These are phyloP conservation scores for Hypselothyrea guttata DNA, from an alignment of 2,888 invertebrate genomes.

Conservation along the genomic window DNA sequence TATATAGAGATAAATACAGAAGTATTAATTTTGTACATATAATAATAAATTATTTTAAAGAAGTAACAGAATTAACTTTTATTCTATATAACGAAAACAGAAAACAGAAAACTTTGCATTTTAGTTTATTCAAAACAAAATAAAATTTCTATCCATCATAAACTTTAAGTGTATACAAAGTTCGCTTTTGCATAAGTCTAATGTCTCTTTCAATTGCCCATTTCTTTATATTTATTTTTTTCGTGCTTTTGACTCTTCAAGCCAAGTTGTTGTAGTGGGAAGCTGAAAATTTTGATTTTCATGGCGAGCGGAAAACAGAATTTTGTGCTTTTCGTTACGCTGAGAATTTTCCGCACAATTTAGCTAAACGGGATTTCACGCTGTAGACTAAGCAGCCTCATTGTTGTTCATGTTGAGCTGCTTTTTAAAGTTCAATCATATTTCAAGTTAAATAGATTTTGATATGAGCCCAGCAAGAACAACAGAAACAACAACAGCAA, in stretches of 20 bases:
- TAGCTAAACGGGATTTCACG: conserved; percentile 77
- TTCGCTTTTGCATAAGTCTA: neutral
- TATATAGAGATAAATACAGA: too few species aligned
- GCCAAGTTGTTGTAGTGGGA: conserved; percentile 22
- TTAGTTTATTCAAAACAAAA: too few species aligned
- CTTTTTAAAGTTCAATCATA: conserved; percentile 62
- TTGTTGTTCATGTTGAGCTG: conserved; percentile 16
- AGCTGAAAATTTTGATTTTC: conserved; percentile 39
- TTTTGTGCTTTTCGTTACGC: conserved; percentile 33
- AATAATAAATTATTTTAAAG: too few species aligned
- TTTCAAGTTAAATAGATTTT: conserved; percentile 72
- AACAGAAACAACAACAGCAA: conserved; percentile 4
- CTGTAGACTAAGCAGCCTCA: conserved; percentile 30
- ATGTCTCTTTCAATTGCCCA: neutral
- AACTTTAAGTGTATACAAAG: conserved; percentile 1
- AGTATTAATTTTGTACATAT: too few species aligned
- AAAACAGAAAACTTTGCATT: too few species aligned
- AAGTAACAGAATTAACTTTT: too few species aligned
- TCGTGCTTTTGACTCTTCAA: conserved; percentile 36
- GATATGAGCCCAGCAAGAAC: conserved; percentile 41
- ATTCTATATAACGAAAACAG: too few species aligned
- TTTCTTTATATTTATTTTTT: too few species aligned
- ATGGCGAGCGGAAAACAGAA: conserved; percentile 55
- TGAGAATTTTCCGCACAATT: conserved; percentile 75
- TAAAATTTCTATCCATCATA: too few species aligned